A percentile compares a stretch with the other conserved stretches of the same genome.
Conservation (phyloP, 2,797 vertebrate genomes). For the Triplophysa bombifrons region DNA sequence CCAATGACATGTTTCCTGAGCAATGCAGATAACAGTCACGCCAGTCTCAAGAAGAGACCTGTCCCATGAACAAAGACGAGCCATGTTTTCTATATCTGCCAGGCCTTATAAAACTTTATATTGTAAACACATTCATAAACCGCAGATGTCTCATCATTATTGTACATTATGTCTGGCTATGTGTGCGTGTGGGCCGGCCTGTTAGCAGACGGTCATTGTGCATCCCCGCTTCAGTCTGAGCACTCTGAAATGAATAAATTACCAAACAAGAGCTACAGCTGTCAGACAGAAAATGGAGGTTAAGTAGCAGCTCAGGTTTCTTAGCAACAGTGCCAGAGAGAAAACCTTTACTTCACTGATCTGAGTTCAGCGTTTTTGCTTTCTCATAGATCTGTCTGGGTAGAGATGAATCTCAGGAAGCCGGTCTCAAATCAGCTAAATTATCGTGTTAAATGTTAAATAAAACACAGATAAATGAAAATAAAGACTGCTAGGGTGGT, state of each 20-base stretch:
- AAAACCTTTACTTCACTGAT: conserved; percentile 35
- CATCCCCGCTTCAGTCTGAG: conserved; percentile 65
- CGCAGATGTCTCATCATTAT: neutral
- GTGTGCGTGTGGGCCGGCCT: conserved; percentile 31
- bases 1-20: conserved; percentile 49
- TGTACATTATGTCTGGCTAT: neutral
- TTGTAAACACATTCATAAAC: conserved; percentile 10
- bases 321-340: conserved; percentile 70
- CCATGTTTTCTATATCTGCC: conserved; percentile 35
- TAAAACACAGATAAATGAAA: too few species aligned
- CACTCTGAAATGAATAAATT: conserved; percentile 76
- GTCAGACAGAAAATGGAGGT: conserved; percentile 67
- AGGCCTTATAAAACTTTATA: neutral
- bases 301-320: conserved; percentile 77
- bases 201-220: conserved; percentile 57
- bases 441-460: too few species aligned
- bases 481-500: too few species aligned
- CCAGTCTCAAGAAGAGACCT: conserved; percentile 19
- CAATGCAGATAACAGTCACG: conserved; percentile 45
- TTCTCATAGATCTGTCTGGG: conserved; percentile 17
- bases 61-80: conserved; percentile 18
- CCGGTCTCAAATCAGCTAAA: neutral
- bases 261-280: conserved; percentile 72
- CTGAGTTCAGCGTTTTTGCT: conserved; percentile 13
- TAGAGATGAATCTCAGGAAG: neutral